A percentile compares a stretch with the other conserved stretches of the same genome.
phyloP scores from a whole-genome alignment of 2,888 invertebrate genomes.

The Habroteleia sp. region DNA sequence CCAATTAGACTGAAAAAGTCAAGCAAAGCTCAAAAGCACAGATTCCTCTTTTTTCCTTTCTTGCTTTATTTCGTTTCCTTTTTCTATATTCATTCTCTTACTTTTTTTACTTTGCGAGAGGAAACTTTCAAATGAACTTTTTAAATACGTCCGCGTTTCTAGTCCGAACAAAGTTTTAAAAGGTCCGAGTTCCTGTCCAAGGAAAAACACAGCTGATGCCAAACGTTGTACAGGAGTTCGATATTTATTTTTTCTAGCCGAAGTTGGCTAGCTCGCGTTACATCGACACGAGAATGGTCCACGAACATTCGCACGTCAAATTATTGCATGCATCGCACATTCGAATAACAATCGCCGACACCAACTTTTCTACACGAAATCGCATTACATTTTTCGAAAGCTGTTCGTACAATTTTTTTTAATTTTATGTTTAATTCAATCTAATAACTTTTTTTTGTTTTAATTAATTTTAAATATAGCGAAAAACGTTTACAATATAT shows the following conservation, averaged over 20 bases:
- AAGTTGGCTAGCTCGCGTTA: constrained; percentile 38
- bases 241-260: constrained; percentile 49
- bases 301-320: constrained; percentile 31
- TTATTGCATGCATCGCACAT: constrained; percentile 7
- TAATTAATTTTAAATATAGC: no score
- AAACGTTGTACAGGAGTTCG: constrained; percentile 44
- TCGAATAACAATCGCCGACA: neutral
- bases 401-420: no score
- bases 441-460: no score
- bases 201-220: constrained; percentile 64
- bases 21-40: constrained; percentile 38
- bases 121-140: constrained; percentile 65
- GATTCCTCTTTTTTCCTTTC: constrained; percentile 24
- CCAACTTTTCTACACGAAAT: neutral
- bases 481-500: no score
- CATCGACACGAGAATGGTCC: constrained; percentile 27
- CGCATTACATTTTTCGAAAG: neutral
- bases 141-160: constrained; percentile 61
- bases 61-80: constrained; percentile 1
- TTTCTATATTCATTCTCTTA: constrained; percentile 31
- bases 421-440: no score
- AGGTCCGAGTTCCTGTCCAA: constrained; percentile 60
- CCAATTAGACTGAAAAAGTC: constrained; percentile 61
- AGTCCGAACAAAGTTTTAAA: constrained; percentile 60
- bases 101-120: constrained; percentile 50